phyloP scores from a whole-genome alignment of 2,113 vertebrate genomes.

The Coreoperca whiteheadi region DNA sequence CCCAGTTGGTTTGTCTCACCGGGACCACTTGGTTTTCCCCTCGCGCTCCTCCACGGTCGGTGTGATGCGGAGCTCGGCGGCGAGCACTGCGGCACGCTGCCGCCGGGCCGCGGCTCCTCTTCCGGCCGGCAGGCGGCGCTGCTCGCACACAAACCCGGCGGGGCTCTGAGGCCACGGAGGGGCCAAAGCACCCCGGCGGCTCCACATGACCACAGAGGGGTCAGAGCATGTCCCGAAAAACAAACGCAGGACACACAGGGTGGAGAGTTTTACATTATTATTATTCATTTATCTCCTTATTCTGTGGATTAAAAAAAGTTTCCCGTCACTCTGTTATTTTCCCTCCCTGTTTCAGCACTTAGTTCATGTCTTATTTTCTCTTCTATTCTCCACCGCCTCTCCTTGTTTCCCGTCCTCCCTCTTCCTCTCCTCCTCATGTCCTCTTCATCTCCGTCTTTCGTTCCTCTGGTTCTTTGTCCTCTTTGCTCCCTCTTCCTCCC shows the following conservation, averaged over 20 bases:
- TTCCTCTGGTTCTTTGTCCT: neutral
- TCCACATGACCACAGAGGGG: slow-evolving; percentile 5
- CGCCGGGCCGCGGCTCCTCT: neutral
- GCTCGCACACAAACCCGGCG: slow-evolving; percentile 68
- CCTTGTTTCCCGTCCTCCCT: neutral
- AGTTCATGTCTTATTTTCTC: neutral
- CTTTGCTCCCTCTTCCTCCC: no score
- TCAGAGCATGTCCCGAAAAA: neutral
- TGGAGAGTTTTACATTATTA: neutral
- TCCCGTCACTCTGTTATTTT: neutral
- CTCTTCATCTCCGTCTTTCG: neutral
- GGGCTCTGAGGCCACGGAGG: neutral
- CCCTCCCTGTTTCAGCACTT: neutral
- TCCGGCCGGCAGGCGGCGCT: slow-evolving; percentile 70
- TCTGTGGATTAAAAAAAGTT: no score
- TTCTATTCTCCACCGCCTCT: neutral
- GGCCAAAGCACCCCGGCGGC: neutral
- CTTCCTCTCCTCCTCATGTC: neutral
- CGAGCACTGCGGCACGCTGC: slow-evolving; percentile 12
- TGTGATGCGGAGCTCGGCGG: neutral
- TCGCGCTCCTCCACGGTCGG: neutral
- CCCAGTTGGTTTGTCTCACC: neutral
- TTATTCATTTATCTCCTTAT: no score
- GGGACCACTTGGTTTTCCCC: neutral
- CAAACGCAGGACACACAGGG: neutral